These are phyloP conservation scores for Channallabes apus DNA, from an alignment of 2,797 vertebrate species.

Conservation along the genomic window DNA sequence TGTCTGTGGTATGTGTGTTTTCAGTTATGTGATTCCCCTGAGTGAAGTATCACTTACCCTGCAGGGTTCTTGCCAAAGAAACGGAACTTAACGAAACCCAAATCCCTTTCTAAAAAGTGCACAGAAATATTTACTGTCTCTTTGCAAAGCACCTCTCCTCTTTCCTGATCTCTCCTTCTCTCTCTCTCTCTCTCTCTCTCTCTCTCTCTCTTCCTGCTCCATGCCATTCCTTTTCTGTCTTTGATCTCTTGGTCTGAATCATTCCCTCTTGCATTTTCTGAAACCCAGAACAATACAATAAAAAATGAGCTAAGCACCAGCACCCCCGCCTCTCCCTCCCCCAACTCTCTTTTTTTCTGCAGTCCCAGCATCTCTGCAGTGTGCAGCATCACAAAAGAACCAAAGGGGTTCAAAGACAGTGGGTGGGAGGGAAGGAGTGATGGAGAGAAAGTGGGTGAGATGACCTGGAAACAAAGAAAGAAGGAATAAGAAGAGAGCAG, in stretches of 20 bases:
- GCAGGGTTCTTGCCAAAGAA: slow-evolving; percentile 38
- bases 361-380: slow-evolving; percentile 36
- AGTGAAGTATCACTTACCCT: slow-evolving; percentile 52
- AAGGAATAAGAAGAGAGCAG: slow-evolving; percentile 52
- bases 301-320: slow-evolving; percentile 47
- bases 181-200: slow-evolving; percentile 26
- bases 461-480: slow-evolving; percentile 53
- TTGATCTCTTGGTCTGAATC: slow-evolving; percentile 49
- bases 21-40: slow-evolving; percentile 49
- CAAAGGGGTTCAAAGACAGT: slow-evolving; percentile 50
- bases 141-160: slow-evolving; percentile 39
- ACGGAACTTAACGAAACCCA: slow-evolving; percentile 47
- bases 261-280: slow-evolving; percentile 42
- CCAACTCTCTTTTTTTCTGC: neutral
- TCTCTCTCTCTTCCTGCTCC: slow-evolving; percentile 4
- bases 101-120: slow-evolving; percentile 42
- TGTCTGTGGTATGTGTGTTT: slow-evolving; percentile 45
- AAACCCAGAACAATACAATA: slow-evolving; percentile 50
- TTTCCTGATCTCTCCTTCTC: slow-evolving; percentile 1
- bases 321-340: slow-evolving; percentile 18
- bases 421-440: slow-evolving; percentile 49
- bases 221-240: slow-evolving; percentile 39
- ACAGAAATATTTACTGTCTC: slow-evolving; percentile 60
- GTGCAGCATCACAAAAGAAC: slow-evolving; percentile 55
- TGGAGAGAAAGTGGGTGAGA: slow-evolving; percentile 62